Conservation (phyloP, 2,113 vertebrate genomes). For the Ploceus nigricollis region DNA sequence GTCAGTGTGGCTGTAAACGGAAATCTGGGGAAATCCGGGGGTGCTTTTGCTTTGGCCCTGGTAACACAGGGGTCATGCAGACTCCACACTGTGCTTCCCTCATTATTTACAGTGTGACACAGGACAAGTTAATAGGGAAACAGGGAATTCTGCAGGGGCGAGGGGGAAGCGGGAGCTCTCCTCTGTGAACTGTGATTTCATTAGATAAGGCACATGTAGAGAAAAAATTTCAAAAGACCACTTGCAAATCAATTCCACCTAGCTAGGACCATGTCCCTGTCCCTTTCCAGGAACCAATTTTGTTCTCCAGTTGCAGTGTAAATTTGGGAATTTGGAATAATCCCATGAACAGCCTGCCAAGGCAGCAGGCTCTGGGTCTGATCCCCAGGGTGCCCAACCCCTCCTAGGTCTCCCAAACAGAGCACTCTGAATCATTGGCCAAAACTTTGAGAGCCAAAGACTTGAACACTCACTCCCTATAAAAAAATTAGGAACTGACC, state of each 20-base stretch:
- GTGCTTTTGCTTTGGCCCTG: constrained; percentile 24
- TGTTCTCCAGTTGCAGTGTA: neutral
- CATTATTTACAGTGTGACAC: neutral
- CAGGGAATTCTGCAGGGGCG: neutral
- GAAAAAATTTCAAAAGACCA: constrained; percentile 23
- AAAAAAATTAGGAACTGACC: neutral
- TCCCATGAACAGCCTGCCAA: neutral
- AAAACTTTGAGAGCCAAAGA: neutral
- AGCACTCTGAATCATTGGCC: neutral
- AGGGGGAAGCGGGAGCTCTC: neutral
- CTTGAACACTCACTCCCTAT: neutral
- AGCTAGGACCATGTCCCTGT: neutral
- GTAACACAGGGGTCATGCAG: neutral
- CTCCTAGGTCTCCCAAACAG: neutral
- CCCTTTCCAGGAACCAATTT: neutral
- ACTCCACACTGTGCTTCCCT: neutral
- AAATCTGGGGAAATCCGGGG: neutral
- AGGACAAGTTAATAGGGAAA: neutral
- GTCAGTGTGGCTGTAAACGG: neutral
- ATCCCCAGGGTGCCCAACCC: neutral
- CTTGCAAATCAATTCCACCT: constrained; percentile 20
- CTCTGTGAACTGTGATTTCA: neutral
- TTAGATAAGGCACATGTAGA: constrained; percentile 59
- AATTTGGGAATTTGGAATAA: neutral
- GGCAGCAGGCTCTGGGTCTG: neutral